Conservation (phyloP, 2,797 vertebrate species). For the Chrysocyon brachyurus region DNA sequence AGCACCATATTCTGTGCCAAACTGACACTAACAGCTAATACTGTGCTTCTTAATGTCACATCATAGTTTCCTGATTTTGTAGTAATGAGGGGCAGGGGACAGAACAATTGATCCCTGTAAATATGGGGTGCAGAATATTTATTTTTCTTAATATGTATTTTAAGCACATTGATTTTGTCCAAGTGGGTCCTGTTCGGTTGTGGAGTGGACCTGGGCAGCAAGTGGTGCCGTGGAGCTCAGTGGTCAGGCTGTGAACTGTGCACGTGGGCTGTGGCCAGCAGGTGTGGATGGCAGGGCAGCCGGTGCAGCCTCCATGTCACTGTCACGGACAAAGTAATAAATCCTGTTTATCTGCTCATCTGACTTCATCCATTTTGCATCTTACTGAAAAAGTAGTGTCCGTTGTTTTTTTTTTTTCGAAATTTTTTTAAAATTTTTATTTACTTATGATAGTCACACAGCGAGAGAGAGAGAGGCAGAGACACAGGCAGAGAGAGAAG, state of each 20-base stretch:
- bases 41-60: neutral
- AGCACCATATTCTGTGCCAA: slow-evolving; percentile 41
- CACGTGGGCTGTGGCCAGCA: neutral
- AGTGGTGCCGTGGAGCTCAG: neutral
- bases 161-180: slow-evolving; percentile 66
- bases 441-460: no score
- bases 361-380: neutral
- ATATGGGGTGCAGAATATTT: slow-evolving; percentile 84
- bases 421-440: no score
- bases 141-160: slow-evolving; percentile 88
- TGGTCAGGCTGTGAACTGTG: neutral
- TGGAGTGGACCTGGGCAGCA: neutral
- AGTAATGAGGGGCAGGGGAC: neutral
- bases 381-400: neutral
- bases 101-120: slow-evolving; percentile 77
- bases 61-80: neutral
- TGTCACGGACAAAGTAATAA: slow-evolving; percentile 77
- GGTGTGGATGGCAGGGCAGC: neutral
- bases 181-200: neutral
- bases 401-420: neutral
- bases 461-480: no score
- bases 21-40: neutral
- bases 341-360: slow-evolving; percentile 64
- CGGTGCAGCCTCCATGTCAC: slow-evolving; percentile 48
- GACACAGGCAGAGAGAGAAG: no score